Percentiles rank a stretch among this genome's conserved stretches.
These are phyloP conservation scores for Harpegnathos saltator DNA, from an alignment of 1,140 invertebrate genomes.

Conservation along the genomic window DNA sequence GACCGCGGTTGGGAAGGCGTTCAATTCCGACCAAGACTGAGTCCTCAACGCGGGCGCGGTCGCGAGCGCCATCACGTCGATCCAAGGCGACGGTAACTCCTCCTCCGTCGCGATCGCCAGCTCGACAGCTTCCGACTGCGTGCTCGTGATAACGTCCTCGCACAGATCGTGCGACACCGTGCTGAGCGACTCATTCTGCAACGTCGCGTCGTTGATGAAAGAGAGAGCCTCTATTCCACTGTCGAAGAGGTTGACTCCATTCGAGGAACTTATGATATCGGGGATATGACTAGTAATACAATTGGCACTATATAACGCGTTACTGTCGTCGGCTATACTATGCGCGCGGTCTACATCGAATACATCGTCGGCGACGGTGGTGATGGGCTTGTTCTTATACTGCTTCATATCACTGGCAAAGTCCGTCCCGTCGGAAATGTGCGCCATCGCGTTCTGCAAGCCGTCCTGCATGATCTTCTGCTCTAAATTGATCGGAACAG, in stretches of 20 bases:
- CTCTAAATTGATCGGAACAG: conserved; percentile 76
- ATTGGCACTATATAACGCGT: conserved; percentile 66
- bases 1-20: conserved; percentile 90
- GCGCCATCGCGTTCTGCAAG: conserved; percentile 78
- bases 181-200: conserved; percentile 63
- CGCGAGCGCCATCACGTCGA: conserved; percentile 89
- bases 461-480: conserved; percentile 81
- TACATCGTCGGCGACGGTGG: neutral
- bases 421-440: conserved; percentile 73
- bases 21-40: conserved; percentile 85
- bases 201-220: conserved; percentile 65
- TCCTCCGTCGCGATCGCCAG: conserved; percentile 91
- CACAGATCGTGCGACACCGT: conserved; percentile 53
- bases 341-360: conserved; percentile 26
- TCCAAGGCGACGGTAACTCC: conserved; percentile 90
- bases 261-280: conserved; percentile 70
- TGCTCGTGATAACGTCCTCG: conserved; percentile 49
- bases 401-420: conserved; percentile 62
- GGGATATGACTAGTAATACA: conserved; percentile 74
- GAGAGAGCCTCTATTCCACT: conserved; percentile 68
- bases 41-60: conserved; percentile 86
- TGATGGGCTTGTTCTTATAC: conserved; percentile 44
- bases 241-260: conserved; percentile 68
- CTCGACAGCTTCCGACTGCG: conserved; percentile 88
- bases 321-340: conserved; percentile 16